Evolutionary conservation across 2,113 vertebrate genomes (phyloP).

Genomic region (Eidolon helvum): DNA sequence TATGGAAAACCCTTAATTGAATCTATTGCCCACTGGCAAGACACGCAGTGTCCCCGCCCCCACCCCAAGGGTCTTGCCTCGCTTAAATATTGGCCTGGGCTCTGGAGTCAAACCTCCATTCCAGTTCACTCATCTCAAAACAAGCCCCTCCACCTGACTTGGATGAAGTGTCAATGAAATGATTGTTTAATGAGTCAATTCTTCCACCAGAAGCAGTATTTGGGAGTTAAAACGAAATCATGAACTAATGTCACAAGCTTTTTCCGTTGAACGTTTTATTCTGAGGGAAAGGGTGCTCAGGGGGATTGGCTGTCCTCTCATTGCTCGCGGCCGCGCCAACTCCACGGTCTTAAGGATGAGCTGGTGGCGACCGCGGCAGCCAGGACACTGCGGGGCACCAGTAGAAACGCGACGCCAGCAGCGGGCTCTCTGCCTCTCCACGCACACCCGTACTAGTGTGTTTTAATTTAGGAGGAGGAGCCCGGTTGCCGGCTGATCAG

Average conservation of each 20-base stretch:
- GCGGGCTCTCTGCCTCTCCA: neutral
- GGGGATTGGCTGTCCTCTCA: fast-evolving
- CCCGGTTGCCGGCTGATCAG: neutral
- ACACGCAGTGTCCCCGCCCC: constrained; percentile 40
- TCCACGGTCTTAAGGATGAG: fast-evolving
- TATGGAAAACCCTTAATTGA: neutral
- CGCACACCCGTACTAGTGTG: constrained; percentile 3
- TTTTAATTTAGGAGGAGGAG: constrained; percentile 67
- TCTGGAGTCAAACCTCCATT: neutral
- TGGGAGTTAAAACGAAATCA: neutral
- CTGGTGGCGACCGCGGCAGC: fast-evolving
- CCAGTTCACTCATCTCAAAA: neutral
- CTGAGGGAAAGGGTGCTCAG: fast-evolving
- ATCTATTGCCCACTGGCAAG: neutral
- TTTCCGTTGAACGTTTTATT: neutral
- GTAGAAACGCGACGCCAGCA: fast-evolving
- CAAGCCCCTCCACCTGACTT: neutral
- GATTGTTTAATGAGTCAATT: neutral
- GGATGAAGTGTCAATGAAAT: neutral
- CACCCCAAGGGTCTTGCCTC: neutral
- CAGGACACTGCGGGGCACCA: neutral
- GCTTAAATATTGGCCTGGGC: neutral
- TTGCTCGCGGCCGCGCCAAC: fast-evolving
- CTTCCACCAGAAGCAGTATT: neutral
- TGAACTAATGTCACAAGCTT: neutral